These are phyloP conservation scores for Phoxinus dragarum DNA, from an alignment of 2,797 vertebrate genomes.

Conservation along the genomic window DNA sequence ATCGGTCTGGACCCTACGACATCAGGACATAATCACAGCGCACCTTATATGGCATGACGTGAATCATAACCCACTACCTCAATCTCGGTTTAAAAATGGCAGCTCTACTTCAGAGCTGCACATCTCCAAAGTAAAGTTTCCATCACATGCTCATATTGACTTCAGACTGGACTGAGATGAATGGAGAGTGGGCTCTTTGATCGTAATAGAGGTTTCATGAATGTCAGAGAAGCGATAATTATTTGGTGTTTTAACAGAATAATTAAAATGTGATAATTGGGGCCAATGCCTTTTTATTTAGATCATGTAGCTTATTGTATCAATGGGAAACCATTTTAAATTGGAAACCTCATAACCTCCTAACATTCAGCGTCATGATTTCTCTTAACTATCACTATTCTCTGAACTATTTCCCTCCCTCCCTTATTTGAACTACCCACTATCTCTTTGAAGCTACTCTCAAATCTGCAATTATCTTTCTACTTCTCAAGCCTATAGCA, in stretches of 20 bases:
- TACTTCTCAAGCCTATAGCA: not conserved
- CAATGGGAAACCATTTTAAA: not conserved
- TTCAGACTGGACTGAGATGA: slow-evolving; percentile 3
- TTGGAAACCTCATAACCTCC: not conserved
- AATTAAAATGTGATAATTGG: not conserved
- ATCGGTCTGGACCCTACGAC: not conserved
- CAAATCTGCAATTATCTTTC: slow-evolving; percentile 17
- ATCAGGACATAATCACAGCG: not conserved
- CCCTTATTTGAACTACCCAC: not conserved
- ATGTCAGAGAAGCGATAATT: not conserved
- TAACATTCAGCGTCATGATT: not conserved
- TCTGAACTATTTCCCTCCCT: not conserved
- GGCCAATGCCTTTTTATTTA: not conserved
- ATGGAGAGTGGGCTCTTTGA: not conserved
- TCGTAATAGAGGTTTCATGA: not conserved
- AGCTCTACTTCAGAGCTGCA: slow-evolving; percentile 10
- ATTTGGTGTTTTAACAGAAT: not conserved
- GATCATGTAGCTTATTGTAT: not conserved
- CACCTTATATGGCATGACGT: not conserved
- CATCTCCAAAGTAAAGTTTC: not conserved
- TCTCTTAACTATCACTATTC: not conserved
- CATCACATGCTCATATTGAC: not conserved
- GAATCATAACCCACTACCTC: not conserved
- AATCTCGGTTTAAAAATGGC: slow-evolving; percentile 2
- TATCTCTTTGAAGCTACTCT: not conserved